Percentiles rank a stretch among this genome's conserved stretches.
Evolutionary conservation across 2,888 invertebrate species (phyloP).

Genomic region (Polylopha cassiicola): DNA sequence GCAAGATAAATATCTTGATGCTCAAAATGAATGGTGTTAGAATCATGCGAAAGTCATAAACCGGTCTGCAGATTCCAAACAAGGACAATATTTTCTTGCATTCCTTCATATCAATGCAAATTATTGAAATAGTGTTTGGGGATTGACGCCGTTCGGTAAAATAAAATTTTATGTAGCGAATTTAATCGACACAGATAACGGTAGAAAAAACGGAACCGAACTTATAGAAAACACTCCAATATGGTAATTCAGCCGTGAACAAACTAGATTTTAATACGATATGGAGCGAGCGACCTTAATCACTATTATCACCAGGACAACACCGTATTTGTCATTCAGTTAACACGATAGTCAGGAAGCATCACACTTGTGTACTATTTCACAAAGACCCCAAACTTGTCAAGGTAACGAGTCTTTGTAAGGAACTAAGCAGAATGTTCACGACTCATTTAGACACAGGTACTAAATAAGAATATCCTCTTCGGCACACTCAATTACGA

Average conservation of each 20-base stretch:
- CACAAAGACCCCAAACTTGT: constrained; percentile 44
- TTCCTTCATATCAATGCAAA: constrained; percentile 19
- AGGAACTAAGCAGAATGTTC: constrained; percentile 22
- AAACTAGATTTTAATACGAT: constrained; percentile 11
- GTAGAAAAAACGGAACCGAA: constrained; percentile 6
- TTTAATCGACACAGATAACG: constrained; percentile 5
- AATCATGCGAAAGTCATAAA: constrained; percentile 28
- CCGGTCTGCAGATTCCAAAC: constrained; percentile 28
- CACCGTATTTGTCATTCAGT: constrained; percentile 53
- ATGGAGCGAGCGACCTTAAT: constrained; percentile 46
- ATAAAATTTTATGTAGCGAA: constrained; percentile 4
- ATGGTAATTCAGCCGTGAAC: constrained; percentile 12
- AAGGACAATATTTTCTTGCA: constrained; percentile 27
- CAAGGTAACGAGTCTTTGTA: constrained; percentile 53
- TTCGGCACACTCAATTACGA: too few relatives aligned
- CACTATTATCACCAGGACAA: constrained; percentile 50
- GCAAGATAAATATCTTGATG: constrained; percentile 15
- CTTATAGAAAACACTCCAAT: constrained; percentile 8
- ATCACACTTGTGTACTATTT: constrained; percentile 37
- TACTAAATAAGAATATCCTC: too few relatives aligned
- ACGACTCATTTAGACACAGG: constrained; percentile 7
- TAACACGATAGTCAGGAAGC: constrained; percentile 64
- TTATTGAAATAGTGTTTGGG: background rate
- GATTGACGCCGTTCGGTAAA: constrained; percentile 2
- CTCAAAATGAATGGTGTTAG: constrained; percentile 24